Base-by-base conservation (phyloP, 2,113 vertebrate species). In the Pelmatolapia mariae region DNA sequence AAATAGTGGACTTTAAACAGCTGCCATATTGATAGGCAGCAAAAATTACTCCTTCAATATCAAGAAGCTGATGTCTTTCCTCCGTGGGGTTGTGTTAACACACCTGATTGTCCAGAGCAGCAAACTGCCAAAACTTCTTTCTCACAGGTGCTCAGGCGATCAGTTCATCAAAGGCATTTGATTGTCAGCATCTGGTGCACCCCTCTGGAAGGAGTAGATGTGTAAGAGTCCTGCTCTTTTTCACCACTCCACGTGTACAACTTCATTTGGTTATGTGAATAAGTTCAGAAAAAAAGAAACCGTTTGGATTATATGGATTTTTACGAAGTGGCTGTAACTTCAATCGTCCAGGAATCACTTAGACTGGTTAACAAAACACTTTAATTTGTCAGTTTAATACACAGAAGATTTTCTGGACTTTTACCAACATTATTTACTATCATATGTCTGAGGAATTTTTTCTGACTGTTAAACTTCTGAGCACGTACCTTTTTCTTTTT, bases 391-490 rank as follows among this genome's bases (percentile, higher is more conserved):
- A 7, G 5, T 31, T 31, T 16, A 15, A 40, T 43, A 81, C 29
- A 45, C 61, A 40, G 16, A 54, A 54, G 83, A 84, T 87, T 87
- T 54, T 57, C 54, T 78, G 50, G 18, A 54, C 29, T 6, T 40
- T 88, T 86, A 80, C 61, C 61, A 68, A 38, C 33, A 38, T 66
- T 87, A 94, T 92, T 93, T 89, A 85, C 36, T 43, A 36, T 86
- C 24, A 40, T 86, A 89, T 7, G 63, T 73, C 40, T 45, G 18
- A 50, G 66, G 91, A 87, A 93, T 92, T 90, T 82, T 2, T 3
- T 57, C 52, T 79, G 36, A 95, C 93, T 89, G 19, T 93, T 94
- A 91, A 90, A 84, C 59, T 85, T 86, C 71, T 6, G 45, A 80
- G 68, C 19, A 24, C 83, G 85, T 68, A 43, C 36, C 54, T 88